Evolutionary conservation across 2,113 vertebrate species (phyloP).

Genomic region (Corythoichthys haematopterus): DNA sequence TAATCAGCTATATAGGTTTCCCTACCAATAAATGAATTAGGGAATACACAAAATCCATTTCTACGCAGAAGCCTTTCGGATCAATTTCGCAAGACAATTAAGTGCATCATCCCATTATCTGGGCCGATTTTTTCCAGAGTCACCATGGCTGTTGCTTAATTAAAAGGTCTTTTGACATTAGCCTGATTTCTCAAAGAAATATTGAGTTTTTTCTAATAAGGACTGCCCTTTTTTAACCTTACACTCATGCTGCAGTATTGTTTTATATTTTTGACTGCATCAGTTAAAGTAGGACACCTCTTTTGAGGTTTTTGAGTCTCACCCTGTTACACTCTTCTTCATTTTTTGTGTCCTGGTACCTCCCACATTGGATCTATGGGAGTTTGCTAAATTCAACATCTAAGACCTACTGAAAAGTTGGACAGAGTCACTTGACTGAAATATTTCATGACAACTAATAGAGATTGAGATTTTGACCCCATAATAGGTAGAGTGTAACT

Average conservation of each 20-base stretch:
- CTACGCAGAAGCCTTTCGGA: too few relatives aligned
- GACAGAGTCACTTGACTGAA: background rate
- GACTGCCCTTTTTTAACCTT: background rate
- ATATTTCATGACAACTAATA: too few relatives aligned
- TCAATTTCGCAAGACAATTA: too few relatives aligned
- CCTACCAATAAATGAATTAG: too few relatives aligned
- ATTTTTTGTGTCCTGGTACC: conserved; percentile 29
- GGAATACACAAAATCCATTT: too few relatives aligned
- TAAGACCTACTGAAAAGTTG: background rate
- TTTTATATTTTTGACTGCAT: conserved; percentile 13
- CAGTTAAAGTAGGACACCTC: conserved; percentile 51
- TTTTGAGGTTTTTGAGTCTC: conserved; percentile 21
- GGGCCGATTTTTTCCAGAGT: too few relatives aligned
- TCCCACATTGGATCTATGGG: conserved; percentile 29
- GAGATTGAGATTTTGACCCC: too few relatives aligned
- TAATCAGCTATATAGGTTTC: too few relatives aligned
- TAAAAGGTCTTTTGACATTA: too few relatives aligned
- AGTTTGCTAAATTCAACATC: conserved; percentile 19
- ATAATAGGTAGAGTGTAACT: too few relatives aligned
- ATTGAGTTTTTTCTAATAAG: background rate
- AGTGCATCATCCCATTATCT: too few relatives aligned
- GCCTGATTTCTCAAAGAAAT: background rate
- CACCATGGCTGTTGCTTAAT: too few relatives aligned
- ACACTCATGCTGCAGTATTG: background rate
- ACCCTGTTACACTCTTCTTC: conserved; percentile 42